Evolutionary conservation across 2,797 vertebrate genomes (phyloP).

Genomic region (Liparis tanakae): DNA sequence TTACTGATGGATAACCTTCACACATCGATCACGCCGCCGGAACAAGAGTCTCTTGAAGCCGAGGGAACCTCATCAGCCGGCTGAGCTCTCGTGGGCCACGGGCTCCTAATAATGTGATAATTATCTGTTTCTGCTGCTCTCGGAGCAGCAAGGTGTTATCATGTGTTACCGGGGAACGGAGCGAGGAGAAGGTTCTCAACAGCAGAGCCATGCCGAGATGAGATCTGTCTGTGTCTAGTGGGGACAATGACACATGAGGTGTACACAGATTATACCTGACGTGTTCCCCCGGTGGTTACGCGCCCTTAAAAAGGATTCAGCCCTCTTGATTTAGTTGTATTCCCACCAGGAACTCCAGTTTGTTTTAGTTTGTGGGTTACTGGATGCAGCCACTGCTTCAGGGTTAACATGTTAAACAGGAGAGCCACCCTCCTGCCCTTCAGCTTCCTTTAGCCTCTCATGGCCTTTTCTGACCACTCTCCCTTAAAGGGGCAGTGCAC

Average conservation of each 20-base stretch:
- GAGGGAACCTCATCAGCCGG: conserved; percentile 37
- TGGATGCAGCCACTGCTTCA: background rate
- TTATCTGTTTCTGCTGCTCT: background rate
- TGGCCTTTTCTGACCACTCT: background rate
- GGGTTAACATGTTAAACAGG: background rate
- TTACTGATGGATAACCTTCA: conserved; percentile 69
- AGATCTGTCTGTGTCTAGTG: too few species aligned
- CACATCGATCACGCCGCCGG: conserved; percentile 59
- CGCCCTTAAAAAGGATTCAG: too few species aligned
- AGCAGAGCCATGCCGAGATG: background rate
- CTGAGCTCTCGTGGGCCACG: conserved; percentile 7
- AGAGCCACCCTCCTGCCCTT: background rate
- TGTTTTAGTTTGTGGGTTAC: background rate
- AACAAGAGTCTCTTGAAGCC: conserved; percentile 43
- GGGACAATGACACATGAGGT: too few species aligned
- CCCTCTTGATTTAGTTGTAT: too few species aligned
- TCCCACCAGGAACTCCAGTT: background rate
- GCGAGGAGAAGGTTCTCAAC: background rate
- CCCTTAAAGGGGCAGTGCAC: background rate
- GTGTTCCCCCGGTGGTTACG: too few species aligned
- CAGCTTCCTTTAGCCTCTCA: background rate
- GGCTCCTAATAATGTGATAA: background rate
- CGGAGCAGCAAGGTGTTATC: background rate
- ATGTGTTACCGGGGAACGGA: background rate
- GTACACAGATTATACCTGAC: too few species aligned